Evolutionary conservation across 2,113 vertebrate genomes (phyloP).

Genomic region (Semnopithecus entellus): DNA sequence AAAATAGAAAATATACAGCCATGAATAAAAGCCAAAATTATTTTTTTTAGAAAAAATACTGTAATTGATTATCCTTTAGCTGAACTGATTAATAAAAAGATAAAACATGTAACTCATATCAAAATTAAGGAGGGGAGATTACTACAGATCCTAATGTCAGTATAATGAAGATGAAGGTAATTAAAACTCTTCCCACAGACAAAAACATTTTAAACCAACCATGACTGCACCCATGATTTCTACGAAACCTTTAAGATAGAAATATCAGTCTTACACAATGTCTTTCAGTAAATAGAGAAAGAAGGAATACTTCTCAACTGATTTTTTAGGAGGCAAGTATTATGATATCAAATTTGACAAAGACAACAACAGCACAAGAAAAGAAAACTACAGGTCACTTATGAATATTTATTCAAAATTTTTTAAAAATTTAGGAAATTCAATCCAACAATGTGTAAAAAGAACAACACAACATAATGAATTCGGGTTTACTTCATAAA

Average conservation of each 20-base stretch:
- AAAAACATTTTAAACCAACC: not conserved
- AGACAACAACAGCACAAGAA: not conserved
- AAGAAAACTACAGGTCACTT: not conserved
- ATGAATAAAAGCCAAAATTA: not conserved
- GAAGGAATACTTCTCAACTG: not conserved
- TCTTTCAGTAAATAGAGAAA: not conserved
- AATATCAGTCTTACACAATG: not conserved
- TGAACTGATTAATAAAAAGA: not conserved
- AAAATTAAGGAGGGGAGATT: not conserved
- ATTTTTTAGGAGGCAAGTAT: not conserved
- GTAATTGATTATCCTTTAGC: not conserved
- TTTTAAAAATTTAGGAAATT: not conserved
- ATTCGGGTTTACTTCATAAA: not conserved
- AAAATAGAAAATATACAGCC: not conserved
- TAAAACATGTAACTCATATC: not conserved
- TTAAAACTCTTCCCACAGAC: not conserved
- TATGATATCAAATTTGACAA: not conserved
- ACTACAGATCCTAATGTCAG: not conserved
- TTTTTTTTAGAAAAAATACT: not conserved
- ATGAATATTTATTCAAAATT: not conserved
- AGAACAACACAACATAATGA: not conserved
- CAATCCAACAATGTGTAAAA: not conserved
- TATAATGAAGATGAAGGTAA: not conserved
- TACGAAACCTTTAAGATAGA: not conserved
- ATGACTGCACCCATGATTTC: not conserved